Conservation (phyloP, 2,797 vertebrate genomes). For the Bucorvus abyssinicus region DNA sequence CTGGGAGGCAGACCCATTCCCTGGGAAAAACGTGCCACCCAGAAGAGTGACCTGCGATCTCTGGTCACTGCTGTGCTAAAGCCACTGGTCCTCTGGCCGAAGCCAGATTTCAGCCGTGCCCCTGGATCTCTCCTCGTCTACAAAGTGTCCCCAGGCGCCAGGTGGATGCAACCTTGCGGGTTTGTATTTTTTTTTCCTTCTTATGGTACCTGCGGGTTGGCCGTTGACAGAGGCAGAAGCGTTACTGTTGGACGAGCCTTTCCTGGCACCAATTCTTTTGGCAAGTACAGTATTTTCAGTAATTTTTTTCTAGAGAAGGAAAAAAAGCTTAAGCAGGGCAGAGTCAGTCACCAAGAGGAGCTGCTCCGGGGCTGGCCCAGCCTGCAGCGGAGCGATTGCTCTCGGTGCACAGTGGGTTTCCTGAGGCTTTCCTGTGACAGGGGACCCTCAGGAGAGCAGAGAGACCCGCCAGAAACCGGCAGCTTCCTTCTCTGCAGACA, state of each 20-base stretch:
- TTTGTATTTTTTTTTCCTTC: background rate
- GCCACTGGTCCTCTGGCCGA: background rate
- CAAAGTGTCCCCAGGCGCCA: background rate
- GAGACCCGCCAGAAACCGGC: too few species aligned
- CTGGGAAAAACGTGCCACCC: fast-evolving
- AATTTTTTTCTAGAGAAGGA: background rate
- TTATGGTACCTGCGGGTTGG: background rate
- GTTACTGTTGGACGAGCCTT: background rate
- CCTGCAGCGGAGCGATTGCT: too few species aligned
- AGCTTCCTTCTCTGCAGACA: too few species aligned
- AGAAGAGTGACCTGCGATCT: background rate
- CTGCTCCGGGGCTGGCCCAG: too few species aligned
- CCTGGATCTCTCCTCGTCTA: background rate
- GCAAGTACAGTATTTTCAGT: background rate
- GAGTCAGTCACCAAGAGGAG: too few species aligned
- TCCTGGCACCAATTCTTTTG: background rate
- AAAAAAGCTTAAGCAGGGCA: background rate
- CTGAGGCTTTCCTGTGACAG: too few species aligned
- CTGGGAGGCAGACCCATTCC: background rate
- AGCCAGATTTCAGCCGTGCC: fast-evolving
- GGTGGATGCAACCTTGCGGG: background rate
- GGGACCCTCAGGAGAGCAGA: too few species aligned
- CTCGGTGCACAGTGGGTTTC: too few species aligned
- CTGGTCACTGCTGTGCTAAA: background rate
- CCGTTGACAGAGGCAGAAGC: background rate